phyloP scores from a whole-genome alignment of 2,888 invertebrate genomes.

The Lochmaea capreae region DNA sequence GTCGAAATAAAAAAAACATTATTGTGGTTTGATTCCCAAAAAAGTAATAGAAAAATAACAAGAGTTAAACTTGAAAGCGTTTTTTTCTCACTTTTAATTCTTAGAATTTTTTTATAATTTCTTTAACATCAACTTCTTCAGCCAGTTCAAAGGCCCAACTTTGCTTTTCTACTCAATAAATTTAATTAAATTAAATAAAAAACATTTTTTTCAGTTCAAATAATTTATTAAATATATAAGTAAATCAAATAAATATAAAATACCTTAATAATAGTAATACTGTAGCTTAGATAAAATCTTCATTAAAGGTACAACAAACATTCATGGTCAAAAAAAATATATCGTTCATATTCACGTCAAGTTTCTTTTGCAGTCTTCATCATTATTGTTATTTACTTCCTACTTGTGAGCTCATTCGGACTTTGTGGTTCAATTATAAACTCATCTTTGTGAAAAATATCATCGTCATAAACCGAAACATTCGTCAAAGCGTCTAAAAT shows the following conservation, averaged over 20 bases:
- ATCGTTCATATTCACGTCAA: neutral
- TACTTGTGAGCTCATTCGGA: neutral
- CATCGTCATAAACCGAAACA: conserved; percentile 47
- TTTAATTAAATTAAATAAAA: too few relatives aligned
- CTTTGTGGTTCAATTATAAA: conserved; percentile 48
- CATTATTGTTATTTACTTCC: neutral
- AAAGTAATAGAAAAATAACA: too few relatives aligned
- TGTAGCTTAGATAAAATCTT: conserved; percentile 35
- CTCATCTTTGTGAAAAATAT: conserved; percentile 53
- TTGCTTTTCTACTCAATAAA: too few relatives aligned
- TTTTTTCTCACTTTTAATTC: too few relatives aligned
- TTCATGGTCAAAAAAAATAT: neutral
- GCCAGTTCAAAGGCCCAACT: too few relatives aligned
- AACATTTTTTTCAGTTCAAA: conserved; percentile 13
- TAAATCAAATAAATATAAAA: conserved; percentile 35
- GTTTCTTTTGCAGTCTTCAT: neutral
- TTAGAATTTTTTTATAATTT: too few relatives aligned
- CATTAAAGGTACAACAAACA: conserved; percentile 17
- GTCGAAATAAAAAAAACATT: too few relatives aligned
- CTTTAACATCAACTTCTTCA: too few relatives aligned
- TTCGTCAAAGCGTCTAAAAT: conserved; percentile 53
- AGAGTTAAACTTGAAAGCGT: too few relatives aligned
- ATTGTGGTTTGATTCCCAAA: too few relatives aligned
- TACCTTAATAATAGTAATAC: conserved; percentile 45
- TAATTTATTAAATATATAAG: conserved; percentile 33